Evolutionary conservation across 2,888 invertebrate species (phyloP).

Genomic region (Netelia virgata): DNA sequence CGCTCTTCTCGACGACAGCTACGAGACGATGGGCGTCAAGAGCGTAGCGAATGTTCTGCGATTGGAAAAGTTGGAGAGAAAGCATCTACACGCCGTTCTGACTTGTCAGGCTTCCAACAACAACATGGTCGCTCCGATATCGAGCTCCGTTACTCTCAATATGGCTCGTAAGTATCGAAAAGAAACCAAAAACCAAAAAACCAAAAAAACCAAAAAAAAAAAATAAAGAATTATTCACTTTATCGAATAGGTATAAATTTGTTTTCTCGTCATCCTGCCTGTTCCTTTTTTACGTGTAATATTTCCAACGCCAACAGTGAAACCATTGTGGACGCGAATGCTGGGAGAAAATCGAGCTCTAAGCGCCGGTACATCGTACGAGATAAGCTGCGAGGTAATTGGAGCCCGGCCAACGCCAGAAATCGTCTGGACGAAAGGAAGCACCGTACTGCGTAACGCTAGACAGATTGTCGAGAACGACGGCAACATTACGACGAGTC

Average conservation of each 20-base stretch:
- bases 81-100: conserved; percentile 89
- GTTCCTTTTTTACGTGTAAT: neutral
- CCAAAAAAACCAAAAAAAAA: neutral
- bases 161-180: conserved; percentile 89
- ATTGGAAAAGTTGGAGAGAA: conserved; percentile 89
- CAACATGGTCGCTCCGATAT: conserved; percentile 89
- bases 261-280: neutral
- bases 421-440: conserved; percentile 92
- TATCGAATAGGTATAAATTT: neutral
- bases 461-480: conserved; percentile 90
- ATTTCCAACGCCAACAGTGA: conserved; percentile 86
- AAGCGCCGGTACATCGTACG: conserved; percentile 90
- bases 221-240: neutral
- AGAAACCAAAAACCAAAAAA: neutral
- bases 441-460: conserved; percentile 88
- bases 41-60: conserved; percentile 90
- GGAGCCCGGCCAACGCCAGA: conserved; percentile 92
- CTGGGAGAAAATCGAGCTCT: conserved; percentile 90
- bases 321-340: conserved; percentile 90
- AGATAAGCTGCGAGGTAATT: conserved; percentile 90
- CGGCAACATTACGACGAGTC: conserved; percentile 91
- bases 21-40: conserved; percentile 89
- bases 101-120: conserved; percentile 92
- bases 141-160: conserved; percentile 89
- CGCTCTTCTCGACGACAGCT: conserved; percentile 90